A percentile compares a stretch with the other conserved stretches of the same genome.
Conservation (phyloP, 2,113 vertebrate species). For the Brachyhypopomus gauderio region DNA sequence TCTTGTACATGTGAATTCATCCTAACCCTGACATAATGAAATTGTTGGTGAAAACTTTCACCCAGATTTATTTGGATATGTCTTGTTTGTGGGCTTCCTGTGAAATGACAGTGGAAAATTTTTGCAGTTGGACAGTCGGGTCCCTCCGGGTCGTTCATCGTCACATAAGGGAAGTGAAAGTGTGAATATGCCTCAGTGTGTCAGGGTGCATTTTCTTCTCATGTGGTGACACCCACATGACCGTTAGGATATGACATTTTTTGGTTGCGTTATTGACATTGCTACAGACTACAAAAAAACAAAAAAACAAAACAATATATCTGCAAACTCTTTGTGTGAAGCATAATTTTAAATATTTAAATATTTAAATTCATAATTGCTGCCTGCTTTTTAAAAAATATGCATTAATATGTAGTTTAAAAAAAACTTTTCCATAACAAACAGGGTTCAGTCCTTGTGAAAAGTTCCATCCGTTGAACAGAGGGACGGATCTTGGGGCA, state of each 20-base stretch:
- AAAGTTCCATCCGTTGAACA: not conserved
- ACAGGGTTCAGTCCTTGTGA: not conserved
- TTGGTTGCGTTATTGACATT: not conserved
- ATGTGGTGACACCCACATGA: slow-evolving; percentile 11
- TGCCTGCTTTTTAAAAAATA: not conserved
- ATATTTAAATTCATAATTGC: no score
- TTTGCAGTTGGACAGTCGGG: not conserved
- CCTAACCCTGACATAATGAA: slow-evolving; percentile 23
- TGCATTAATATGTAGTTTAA: no score
- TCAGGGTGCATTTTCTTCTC: not conserved
- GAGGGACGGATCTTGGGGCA: not conserved
- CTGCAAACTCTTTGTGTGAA: not conserved
- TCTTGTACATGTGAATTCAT: not conserved
- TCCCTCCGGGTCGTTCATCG: not conserved
- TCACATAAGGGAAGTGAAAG: slow-evolving; percentile 45
- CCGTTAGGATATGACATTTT: not conserved
- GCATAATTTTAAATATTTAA: no score
- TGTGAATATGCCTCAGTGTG: slow-evolving; percentile 13
- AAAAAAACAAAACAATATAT: not conserved
- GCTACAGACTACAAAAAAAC: slow-evolving; percentile 7
- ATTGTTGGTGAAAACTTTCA: slow-evolving; percentile 15
- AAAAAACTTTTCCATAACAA: no score
- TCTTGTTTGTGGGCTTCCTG: not conserved
- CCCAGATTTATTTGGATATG: slow-evolving; percentile 11
- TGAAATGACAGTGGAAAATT: not conserved